Percentiles rank a stretch among this genome's conserved stretches.
These are phyloP conservation scores for Habrosyne pyritoides DNA, from an alignment of 2,888 invertebrate genomes.

Conservation along the genomic window DNA sequence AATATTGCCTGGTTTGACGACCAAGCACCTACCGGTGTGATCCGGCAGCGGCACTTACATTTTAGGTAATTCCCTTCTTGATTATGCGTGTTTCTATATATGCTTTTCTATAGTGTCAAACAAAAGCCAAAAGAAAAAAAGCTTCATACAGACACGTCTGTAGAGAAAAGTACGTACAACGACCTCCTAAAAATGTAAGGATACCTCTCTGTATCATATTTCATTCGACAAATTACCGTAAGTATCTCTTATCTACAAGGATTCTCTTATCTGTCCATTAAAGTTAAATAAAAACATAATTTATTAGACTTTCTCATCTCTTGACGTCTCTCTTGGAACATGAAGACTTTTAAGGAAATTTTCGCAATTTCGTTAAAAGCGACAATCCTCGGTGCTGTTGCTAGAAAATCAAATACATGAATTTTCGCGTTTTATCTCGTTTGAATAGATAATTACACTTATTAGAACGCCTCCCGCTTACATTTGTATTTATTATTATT, in stretches of 20 bases:
- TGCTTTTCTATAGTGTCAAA: too few species aligned
- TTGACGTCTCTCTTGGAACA: slow-evolving; percentile 23
- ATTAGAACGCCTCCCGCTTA: not conserved
- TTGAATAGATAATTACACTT: not conserved
- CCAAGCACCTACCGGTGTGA: too few species aligned
- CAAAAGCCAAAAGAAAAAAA: too few species aligned
- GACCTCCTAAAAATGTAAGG: not conserved
- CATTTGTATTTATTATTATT: not conserved
- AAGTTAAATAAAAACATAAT: slow-evolving; percentile 39
- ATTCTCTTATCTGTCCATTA: slow-evolving; percentile 21
- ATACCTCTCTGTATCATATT: not conserved
- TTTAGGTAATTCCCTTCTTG: too few species aligned
- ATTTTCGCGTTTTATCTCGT: not conserved
- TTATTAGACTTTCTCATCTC: slow-evolving; percentile 34
- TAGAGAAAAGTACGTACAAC: not conserved
- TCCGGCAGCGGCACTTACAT: too few species aligned
- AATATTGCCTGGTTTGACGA: too few species aligned
- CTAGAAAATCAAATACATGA: not conserved
- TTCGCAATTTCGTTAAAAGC: slow-evolving; percentile 7
- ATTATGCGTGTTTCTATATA: too few species aligned
- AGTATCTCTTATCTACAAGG: slow-evolving; percentile 1
- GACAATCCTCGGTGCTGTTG: not conserved
- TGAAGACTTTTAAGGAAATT: slow-evolving; percentile 7
- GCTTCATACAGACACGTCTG: not conserved
- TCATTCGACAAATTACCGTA: slow-evolving; percentile 7